phyloP scores from a whole-genome alignment of 2,797 vertebrate genomes.

The Champsocephalus gunnari region DNA sequence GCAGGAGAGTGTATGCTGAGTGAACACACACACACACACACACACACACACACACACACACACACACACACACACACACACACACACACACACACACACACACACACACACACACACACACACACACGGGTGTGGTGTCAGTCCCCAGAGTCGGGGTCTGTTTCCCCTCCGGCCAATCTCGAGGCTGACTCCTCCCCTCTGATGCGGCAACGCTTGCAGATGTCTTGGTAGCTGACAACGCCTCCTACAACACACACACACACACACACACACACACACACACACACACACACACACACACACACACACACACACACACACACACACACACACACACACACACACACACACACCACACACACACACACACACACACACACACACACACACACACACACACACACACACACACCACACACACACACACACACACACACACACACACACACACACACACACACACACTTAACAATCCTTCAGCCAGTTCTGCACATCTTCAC shows the following conservation, averaged over 20 bases:
- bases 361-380: too few species aligned
- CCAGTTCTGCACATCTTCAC: neutral
- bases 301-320: constrained; percentile 8
- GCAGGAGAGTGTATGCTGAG: constrained; percentile 27
- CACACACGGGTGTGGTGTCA: constrained; percentile 68
- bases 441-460: too few species aligned
- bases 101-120: constrained; percentile 40
- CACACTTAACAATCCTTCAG: neutral
- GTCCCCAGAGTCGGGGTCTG: constrained; percentile 63
- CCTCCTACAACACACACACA: constrained; percentile 61
- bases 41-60: neutral
- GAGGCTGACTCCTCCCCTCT: constrained; percentile 63
- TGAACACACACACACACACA: neutral
- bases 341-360: constrained; percentile 9
- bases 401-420: neutral
- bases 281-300: too few species aligned
- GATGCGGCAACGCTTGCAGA: constrained; percentile 70
- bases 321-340: neutral
- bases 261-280: neutral
- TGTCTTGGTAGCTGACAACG: constrained; percentile 61
- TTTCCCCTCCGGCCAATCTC: constrained; percentile 54
- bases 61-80: constrained; percentile 17
- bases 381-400: constrained; percentile 14
- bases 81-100: constrained; percentile 30
- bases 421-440: too few species aligned